Evolutionary conservation across 2,797 vertebrate species (phyloP).

Genomic region (Atherinosoma microstoma): DNA sequence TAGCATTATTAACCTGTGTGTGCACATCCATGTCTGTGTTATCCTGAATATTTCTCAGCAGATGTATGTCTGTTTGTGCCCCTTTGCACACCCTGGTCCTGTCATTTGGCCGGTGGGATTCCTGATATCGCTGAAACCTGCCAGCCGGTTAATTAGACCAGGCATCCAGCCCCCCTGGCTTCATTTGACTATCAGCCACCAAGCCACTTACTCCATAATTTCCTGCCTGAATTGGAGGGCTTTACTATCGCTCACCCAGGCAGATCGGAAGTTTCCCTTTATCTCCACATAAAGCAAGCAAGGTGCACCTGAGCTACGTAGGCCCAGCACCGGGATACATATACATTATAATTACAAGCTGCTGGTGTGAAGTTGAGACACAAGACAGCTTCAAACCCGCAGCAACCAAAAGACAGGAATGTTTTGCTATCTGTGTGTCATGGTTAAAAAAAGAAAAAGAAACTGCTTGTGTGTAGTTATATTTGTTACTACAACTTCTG

Average conservation of each 20-base stretch:
- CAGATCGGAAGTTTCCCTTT: conserved; percentile 80
- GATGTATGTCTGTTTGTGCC: conserved; percentile 24
- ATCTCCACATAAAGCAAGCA: conserved; percentile 75
- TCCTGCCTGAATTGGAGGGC: conserved; percentile 82
- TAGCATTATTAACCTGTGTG: conserved; percentile 24
- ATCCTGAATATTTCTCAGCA: conserved; percentile 20
- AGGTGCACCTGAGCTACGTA: conserved; percentile 57
- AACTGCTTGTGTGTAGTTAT: conserved; percentile 36
- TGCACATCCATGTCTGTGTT: conserved; percentile 14
- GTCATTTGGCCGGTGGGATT: conserved; percentile 67
- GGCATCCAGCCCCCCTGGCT: conserved; percentile 73
- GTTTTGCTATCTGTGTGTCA: conserved; percentile 37
- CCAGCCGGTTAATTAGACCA: conserved; percentile 82
- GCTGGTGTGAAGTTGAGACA: conserved; percentile 50
- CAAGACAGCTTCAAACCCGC: conserved; percentile 57
- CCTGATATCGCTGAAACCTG: conserved; percentile 69
- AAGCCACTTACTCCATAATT: conserved; percentile 85
- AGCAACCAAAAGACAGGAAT: conserved; percentile 47
- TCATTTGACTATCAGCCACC: conserved; percentile 83
- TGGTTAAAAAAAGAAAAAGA: background rate
- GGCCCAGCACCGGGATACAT: conserved; percentile 52
- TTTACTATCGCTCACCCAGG: conserved; percentile 76
- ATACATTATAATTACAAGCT: conserved; percentile 71
- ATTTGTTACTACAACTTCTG: conserved; percentile 48
- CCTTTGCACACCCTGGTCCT: conserved; percentile 43